These are phyloP conservation scores for Hoplodrina blanda DNA, from an alignment of 2,888 invertebrate species.

Conservation along the genomic window DNA sequence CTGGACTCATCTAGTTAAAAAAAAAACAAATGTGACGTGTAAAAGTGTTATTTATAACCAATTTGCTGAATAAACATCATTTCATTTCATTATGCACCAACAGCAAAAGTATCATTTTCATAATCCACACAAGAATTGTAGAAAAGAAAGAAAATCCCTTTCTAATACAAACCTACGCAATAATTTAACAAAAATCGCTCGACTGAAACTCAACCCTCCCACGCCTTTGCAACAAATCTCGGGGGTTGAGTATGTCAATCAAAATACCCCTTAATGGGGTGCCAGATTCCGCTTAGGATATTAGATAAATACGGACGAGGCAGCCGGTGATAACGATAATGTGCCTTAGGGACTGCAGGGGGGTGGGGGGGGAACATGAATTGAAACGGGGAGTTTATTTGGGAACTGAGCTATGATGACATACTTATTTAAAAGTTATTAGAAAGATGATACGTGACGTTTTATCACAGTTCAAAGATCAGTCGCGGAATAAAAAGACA, in stretches of 20 bases:
- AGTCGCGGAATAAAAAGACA: too few species aligned
- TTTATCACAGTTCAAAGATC: too few species aligned
- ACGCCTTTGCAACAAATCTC: slow-evolving; percentile 70
- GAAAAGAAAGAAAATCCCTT: neutral
- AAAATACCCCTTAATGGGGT: slow-evolving; percentile 84
- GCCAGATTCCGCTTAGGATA: slow-evolving; percentile 80
- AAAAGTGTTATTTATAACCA: too few species aligned
- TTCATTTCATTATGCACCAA: too few species aligned
- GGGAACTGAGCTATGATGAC: slow-evolving; percentile 14
- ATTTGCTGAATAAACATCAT: too few species aligned
- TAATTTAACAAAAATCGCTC: slow-evolving; percentile 38
- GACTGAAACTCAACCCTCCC: slow-evolving; percentile 63
- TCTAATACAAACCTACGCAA: neutral
- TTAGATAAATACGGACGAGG: slow-evolving; percentile 82
- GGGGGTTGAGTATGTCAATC: slow-evolving; percentile 84
- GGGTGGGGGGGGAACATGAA: slow-evolving; percentile 2
- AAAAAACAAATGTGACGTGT: too few species aligned
- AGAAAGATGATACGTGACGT: neutral
- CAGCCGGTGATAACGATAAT: slow-evolving; percentile 61
- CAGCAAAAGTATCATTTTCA: neutral
- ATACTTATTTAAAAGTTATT: slow-evolving; percentile 25
- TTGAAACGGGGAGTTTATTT: slow-evolving; percentile 27
- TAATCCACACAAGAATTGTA: neutral
- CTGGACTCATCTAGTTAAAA: too few species aligned
- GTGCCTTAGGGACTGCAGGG: slow-evolving; percentile 34